These are phyloP conservation scores for Odontothrips loti DNA, from an alignment of 2,888 invertebrate species.

Conservation along the genomic window DNA sequence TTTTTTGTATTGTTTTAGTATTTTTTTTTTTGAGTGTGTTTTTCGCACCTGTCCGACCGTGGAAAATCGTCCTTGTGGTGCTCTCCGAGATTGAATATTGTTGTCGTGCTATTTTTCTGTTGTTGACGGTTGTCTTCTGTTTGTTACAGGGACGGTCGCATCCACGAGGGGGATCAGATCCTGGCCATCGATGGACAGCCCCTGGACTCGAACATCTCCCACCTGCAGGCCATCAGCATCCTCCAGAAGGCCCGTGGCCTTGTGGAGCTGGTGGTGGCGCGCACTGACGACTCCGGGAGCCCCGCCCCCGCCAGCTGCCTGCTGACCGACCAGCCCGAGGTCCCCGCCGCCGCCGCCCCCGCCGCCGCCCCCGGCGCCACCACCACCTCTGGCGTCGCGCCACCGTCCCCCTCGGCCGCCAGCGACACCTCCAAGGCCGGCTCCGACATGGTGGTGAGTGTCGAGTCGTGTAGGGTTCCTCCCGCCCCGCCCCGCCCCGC, in stretches of 20 bases:
- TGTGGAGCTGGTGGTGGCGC: conserved; percentile 60
- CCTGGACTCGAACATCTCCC: conserved; percentile 73
- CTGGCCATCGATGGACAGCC: conserved; percentile 77
- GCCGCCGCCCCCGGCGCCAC: conserved; percentile 35
- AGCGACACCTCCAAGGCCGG: conserved; percentile 64
- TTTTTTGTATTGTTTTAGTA: background rate
- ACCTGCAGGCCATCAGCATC: conserved; percentile 73
- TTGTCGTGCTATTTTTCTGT: too few relatives aligned
- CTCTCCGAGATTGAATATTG: too few relatives aligned
- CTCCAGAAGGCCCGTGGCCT: conserved; percentile 70
- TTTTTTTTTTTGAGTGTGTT: background rate
- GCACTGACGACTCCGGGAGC: conserved; percentile 45
- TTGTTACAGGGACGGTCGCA: conserved; percentile 58
- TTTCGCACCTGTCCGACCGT: too few relatives aligned
- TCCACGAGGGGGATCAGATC: conserved; percentile 77
- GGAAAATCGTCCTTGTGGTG: too few relatives aligned
- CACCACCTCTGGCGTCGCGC: conserved; percentile 33
- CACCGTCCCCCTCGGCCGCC: conserved; percentile 57
- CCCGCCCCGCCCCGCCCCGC: too few relatives aligned
- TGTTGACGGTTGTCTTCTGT: conserved; percentile 29
- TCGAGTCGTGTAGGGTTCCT: too few relatives aligned
- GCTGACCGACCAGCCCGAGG: conserved; percentile 35
- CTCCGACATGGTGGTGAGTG: conserved; percentile 64
- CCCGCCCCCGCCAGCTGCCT: conserved; percentile 29
- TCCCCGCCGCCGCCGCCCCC: conserved; percentile 36